Conservation (phyloP, 2,113 vertebrate genomes). For the Nothocercus nigrocapillus region DNA sequence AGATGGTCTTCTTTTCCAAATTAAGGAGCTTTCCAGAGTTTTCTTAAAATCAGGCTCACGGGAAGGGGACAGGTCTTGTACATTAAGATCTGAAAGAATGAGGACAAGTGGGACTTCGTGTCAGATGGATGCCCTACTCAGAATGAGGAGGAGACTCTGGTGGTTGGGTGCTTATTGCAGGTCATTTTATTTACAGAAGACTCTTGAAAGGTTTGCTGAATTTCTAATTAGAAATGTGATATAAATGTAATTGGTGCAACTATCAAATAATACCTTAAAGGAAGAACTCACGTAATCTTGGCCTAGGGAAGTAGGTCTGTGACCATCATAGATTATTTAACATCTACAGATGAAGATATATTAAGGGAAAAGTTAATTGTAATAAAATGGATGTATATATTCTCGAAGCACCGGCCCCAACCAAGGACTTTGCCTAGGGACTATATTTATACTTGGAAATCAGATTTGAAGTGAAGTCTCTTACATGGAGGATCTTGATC, state of each 20-base stretch:
- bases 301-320: rapidly evolving
- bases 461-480: background rate
- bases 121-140: rapidly evolving
- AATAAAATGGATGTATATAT: rapidly evolving
- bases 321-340: rapidly evolving
- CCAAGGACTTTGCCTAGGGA: background rate
- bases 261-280: background rate
- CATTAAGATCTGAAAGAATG: background rate
- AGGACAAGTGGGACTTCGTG: rapidly evolving
- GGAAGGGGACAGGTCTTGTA: rapidly evolving
- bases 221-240: rapidly evolving
- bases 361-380: background rate
- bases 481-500: background rate
- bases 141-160: too few relatives aligned
- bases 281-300: rapidly evolving
- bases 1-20: rapidly evolving
- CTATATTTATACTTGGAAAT: background rate
- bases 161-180: too few relatives aligned
- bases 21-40: rapidly evolving
- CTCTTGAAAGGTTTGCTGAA: too few relatives aligned
- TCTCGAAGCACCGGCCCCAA: rapidly evolving
- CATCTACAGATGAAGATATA: rapidly evolving
- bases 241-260: rapidly evolving
- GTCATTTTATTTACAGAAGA: too few relatives aligned
- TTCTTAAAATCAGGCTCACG: rapidly evolving